Evolutionary conservation across 2,888 invertebrate genomes (phyloP).

Genomic region (Penaeus monodon): DNA sequence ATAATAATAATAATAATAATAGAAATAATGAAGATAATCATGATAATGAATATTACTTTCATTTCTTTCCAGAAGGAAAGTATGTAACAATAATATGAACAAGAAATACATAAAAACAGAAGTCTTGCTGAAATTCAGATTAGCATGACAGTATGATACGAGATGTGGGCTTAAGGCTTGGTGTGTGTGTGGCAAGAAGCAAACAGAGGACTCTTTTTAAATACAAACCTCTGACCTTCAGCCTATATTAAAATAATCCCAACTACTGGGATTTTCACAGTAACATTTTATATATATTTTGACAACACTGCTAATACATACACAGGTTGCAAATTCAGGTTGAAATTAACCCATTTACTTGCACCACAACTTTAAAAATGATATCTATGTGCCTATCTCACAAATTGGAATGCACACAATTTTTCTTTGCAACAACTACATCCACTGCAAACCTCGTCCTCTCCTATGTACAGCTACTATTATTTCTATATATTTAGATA

Average conservation of each 20-base stretch:
- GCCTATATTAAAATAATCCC: slow-evolving; percentile 31
- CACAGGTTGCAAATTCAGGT: slow-evolving; percentile 29
- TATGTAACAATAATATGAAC: too few relatives aligned
- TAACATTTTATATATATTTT: slow-evolving; percentile 29
- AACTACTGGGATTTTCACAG: slow-evolving; percentile 11
- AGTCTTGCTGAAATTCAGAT: too few relatives aligned
- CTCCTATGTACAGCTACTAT: slow-evolving; percentile 53
- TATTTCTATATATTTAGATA: slow-evolving; percentile 34
- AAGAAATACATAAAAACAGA: too few relatives aligned
- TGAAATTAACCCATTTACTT: slow-evolving; percentile 22
- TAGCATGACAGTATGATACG: too few relatives aligned
- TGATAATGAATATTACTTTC: too few relatives aligned
- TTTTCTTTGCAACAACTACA: slow-evolving; percentile 47
- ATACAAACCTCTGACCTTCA: slow-evolving; percentile 13
- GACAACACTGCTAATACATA: slow-evolving; percentile 34
- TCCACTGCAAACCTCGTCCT: slow-evolving; percentile 35
- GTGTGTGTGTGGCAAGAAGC: slow-evolving; percentile 37
- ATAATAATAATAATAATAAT: too few relatives aligned
- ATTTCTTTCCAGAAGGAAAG: too few relatives aligned
- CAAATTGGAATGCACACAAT: slow-evolving; percentile 58
- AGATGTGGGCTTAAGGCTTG: slow-evolving; percentile 24
- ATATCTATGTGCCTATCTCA: slow-evolving; percentile 32
- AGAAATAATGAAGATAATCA: too few relatives aligned
- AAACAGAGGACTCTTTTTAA: not conserved
- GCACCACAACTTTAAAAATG: slow-evolving; percentile 44